These are phyloP conservation scores for Parapristionchus giblindavisi DNA, from an alignment of 2,888 invertebrate species.

Conservation along the genomic window DNA sequence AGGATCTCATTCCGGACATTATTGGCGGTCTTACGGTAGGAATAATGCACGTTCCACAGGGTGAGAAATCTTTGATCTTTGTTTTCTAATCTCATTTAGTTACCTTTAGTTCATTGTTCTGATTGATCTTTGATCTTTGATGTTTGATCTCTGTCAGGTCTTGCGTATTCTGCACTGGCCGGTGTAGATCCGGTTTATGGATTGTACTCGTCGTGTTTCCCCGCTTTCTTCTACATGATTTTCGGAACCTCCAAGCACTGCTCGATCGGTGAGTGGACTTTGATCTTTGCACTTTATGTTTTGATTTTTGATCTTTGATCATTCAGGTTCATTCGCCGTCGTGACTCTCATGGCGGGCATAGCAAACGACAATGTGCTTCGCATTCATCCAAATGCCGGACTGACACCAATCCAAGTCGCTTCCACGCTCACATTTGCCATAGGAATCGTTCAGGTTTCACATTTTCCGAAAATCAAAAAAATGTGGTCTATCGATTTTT, in stretches of 20 bases:
- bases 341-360: slow-evolving; percentile 45
- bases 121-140: slow-evolving; percentile 13
- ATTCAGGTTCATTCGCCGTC: slow-evolving; percentile 45
- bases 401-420: slow-evolving; percentile 77
- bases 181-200: slow-evolving; percentile 36
- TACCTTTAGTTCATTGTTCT: too few relatives aligned
- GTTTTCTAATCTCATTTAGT: background rate
- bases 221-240: slow-evolving; percentile 42
- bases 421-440: slow-evolving; percentile 80
- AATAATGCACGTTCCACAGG: slow-evolving; percentile 38
- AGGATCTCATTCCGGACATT: slow-evolving; percentile 23
- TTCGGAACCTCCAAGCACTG: slow-evolving; percentile 40
- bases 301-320: too few relatives aligned
- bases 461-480: background rate
- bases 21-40: slow-evolving; percentile 38
- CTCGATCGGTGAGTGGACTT: slow-evolving; percentile 29
- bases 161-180: slow-evolving; percentile 13
- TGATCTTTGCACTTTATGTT: too few relatives aligned
- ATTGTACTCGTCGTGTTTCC: slow-evolving; percentile 38
- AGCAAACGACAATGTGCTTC: slow-evolving; percentile 37
- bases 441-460: slow-evolving; percentile 80
- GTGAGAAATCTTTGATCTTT: slow-evolving; percentile 21
- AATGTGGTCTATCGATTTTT: background rate
- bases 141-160: background rate
- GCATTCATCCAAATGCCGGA: slow-evolving; percentile 10